A percentile compares a stretch with the other conserved stretches of the same genome.
Conservation (phyloP, 30 jellyfish, hydroid and myxozoan species). For the Clytia hemisphaerica region DNA sequence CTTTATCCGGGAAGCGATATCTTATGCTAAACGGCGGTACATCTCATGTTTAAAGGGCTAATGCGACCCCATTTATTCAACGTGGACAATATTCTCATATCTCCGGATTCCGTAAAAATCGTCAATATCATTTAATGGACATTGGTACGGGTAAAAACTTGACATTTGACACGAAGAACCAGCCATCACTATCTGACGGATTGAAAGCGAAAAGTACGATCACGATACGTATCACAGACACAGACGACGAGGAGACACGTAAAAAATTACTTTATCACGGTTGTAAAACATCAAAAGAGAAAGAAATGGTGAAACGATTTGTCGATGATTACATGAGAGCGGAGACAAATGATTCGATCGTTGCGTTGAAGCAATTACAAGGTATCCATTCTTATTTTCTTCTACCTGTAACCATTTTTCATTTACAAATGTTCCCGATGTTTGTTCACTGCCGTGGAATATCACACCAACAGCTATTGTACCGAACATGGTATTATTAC, state of each 20-base stretch:
- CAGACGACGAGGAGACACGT: conserved; percentile 40
- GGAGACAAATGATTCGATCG: conserved; percentile 40
- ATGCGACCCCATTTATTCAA: conserved; percentile 79
- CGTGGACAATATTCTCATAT: conserved; percentile 60
- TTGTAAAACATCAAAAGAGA: conserved; percentile 41
- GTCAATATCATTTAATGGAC: conserved; percentile 47
- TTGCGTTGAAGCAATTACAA: conserved; percentile 26
- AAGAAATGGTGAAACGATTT: conserved; percentile 33
- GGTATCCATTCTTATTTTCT: too few relatives aligned
- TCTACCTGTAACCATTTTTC: background rate
- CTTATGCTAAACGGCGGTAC: too few relatives aligned
- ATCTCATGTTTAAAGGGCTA: conserved; percentile 34
- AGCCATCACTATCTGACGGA: conserved; percentile 64
- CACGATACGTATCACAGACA: conserved; percentile 61
- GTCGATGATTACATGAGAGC: conserved; percentile 32
- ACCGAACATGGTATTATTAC: too few relatives aligned
- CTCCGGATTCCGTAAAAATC: conserved; percentile 45
- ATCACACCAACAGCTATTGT: too few relatives aligned
- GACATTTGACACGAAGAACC: conserved; percentile 43
- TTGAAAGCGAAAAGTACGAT: conserved; percentile 28
- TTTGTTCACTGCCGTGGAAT: background rate
- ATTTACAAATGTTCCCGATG: background rate
- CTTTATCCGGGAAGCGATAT: too few relatives aligned
- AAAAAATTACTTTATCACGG: conserved; percentile 65
- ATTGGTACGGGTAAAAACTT: conserved; percentile 57